Percentiles rank a stretch among this genome's conserved stretches.
Conservation (phyloP, 1,140 invertebrate species). For the Drosophila pachea region DNA sequence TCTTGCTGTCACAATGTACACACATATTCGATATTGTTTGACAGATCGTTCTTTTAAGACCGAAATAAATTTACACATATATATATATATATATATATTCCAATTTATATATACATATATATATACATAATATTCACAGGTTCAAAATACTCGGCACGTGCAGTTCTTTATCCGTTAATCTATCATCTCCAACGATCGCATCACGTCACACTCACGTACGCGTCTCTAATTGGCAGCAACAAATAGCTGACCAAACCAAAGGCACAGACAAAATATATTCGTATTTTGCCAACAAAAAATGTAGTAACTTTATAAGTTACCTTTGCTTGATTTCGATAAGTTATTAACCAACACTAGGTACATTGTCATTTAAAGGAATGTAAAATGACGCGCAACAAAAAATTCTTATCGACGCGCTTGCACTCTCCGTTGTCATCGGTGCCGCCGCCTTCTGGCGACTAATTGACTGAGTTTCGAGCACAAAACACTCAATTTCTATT, state of each 20-base stretch:
- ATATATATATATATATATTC: background rate
- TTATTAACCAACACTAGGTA: conserved; percentile 8
- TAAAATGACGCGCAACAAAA: conserved; percentile 23
- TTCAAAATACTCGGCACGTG: conserved; percentile 16
- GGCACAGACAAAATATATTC: conserved; percentile 6
- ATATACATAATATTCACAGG: background rate
- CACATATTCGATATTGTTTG: conserved; percentile 16
- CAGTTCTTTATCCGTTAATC: background rate
- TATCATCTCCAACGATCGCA: conserved; percentile 11
- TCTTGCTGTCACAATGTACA: conserved; percentile 8
- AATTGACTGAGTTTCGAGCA: conserved; percentile 56
- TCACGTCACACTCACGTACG: conserved; percentile 27
- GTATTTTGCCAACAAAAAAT: conserved; percentile 1
- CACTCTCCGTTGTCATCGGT: conserved; percentile 35
- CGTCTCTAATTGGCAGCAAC: conserved; percentile 30
- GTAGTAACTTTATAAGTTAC: background rate
- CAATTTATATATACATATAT: too few relatives aligned
- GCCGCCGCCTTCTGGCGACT: conserved; percentile 47
- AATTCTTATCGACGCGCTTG: conserved; percentile 16
- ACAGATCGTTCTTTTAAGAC: conserved; percentile 14
- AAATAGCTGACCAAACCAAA: conserved; percentile 15
- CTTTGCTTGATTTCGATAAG: background rate
- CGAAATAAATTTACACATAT: background rate
- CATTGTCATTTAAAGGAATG: conserved; percentile 11
- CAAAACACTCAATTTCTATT: conserved; percentile 72